phyloP scores from a whole-genome alignment of 2,888 invertebrate genomes.

The Malacosoma neustria region DNA sequence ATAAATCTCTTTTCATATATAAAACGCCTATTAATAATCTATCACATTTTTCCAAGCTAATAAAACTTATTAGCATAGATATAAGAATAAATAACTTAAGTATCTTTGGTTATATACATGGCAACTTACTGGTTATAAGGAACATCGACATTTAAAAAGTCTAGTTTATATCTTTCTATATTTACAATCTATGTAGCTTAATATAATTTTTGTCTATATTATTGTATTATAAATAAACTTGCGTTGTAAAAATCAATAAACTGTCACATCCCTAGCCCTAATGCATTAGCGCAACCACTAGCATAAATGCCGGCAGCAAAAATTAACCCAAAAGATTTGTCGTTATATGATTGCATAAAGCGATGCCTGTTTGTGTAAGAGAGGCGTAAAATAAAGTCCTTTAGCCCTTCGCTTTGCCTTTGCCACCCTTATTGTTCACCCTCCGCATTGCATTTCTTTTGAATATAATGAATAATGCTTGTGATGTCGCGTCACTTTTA shows the following conservation, averaged over 20 bases:
- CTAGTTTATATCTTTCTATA: too few relatives aligned
- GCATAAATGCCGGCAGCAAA: constrained; percentile 32
- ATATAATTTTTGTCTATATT: too few relatives aligned
- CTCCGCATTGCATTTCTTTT: constrained; percentile 27
- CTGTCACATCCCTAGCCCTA: constrained; percentile 2
- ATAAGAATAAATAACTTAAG: too few relatives aligned
- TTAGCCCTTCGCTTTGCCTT: constrained; percentile 33
- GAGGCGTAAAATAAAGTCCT: constrained; percentile 38
- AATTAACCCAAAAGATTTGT: constrained; percentile 38
- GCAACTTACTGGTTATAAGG: too few relatives aligned
- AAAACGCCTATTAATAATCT: too few relatives aligned
- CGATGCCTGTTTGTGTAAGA: constrained; percentile 32
- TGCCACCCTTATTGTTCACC: constrained; percentile 37
- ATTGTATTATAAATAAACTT: too few relatives aligned
- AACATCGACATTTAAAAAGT: too few relatives aligned
- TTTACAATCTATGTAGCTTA: too few relatives aligned
- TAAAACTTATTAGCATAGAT: too few relatives aligned
- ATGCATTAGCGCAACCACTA: constrained; percentile 16
- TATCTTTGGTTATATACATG: too few relatives aligned
- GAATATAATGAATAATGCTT: constrained; percentile 7
- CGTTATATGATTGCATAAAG: constrained; percentile 45
- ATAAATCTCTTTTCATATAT: too few relatives aligned
- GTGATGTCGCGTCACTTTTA: constrained; percentile 2
- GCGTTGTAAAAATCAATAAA: neutral
- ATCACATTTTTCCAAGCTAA: too few relatives aligned